phyloP scores from a whole-genome alignment of 2,888 invertebrate species.

The Pammene fasciana region DNA sequence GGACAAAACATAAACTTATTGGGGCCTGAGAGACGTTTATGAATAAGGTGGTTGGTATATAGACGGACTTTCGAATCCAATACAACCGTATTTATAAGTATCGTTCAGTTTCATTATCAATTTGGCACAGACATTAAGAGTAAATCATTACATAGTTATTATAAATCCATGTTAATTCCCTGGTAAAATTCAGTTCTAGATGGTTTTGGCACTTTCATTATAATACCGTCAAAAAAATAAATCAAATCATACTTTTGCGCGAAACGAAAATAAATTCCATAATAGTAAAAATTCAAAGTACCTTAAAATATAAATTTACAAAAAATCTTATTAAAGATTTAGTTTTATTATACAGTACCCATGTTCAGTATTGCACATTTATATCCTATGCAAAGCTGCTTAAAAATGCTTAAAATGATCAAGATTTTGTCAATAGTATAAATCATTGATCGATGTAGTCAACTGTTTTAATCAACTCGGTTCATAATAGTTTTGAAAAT shows the following conservation, averaged over 20 bases:
- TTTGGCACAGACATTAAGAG: slow-evolving; percentile 74
- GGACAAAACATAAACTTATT: too few species aligned
- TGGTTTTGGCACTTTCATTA: slow-evolving; percentile 71
- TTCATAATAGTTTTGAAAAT: slow-evolving; percentile 28
- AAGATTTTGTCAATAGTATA: slow-evolving; percentile 25
- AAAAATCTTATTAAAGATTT: slow-evolving; percentile 68
- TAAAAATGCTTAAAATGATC: slow-evolving; percentile 21
- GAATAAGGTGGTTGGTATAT: too few species aligned
- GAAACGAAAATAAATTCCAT: slow-evolving; percentile 45
- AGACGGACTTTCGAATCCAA: slow-evolving; percentile 11
- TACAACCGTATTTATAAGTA: slow-evolving; percentile 44
- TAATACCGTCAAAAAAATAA: slow-evolving; percentile 37
- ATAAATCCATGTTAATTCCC: slow-evolving; percentile 51
- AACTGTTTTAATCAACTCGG: slow-evolving; percentile 22
- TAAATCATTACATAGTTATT: slow-evolving; percentile 37
- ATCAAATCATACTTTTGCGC: slow-evolving; percentile 39
- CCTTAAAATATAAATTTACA: slow-evolving; percentile 64
- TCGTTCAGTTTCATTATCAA: slow-evolving; percentile 60
- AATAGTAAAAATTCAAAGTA: slow-evolving; percentile 53
- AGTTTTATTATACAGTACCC: slow-evolving; percentile 66
- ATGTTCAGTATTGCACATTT: slow-evolving; percentile 76
- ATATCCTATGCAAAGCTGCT: slow-evolving; percentile 71
- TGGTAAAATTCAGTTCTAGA: slow-evolving; percentile 59
- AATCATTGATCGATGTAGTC: slow-evolving; percentile 29
- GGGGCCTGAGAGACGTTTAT: too few species aligned